Conservation (phyloP, 2,888 invertebrate genomes). For the Stenolophus ochropezus region DNA sequence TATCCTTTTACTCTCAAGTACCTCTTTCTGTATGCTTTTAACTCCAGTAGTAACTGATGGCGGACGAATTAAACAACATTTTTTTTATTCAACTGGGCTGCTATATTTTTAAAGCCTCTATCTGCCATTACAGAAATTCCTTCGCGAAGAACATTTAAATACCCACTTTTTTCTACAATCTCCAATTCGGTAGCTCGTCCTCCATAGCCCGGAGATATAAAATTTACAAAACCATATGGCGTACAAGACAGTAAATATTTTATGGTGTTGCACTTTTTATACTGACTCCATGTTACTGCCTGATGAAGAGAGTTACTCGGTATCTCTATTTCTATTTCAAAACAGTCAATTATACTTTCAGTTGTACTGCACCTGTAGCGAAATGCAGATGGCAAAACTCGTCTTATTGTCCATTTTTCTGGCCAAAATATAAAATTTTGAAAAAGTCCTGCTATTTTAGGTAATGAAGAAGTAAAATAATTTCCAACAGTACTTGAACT, state of each 20-base stretch:
- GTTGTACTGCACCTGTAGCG: conserved; percentile 62
- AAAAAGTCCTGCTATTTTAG: not conserved
- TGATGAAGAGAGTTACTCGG: conserved; percentile 66
- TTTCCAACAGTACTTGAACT: not conserved
- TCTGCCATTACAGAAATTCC: conserved; percentile 58
- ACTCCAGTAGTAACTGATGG: conserved; percentile 52
- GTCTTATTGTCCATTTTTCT: conserved; percentile 43
- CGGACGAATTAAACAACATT: conserved; percentile 60
- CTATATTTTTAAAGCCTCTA: conserved; percentile 60
- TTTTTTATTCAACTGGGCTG: conserved; percentile 32
- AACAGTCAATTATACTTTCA: conserved; percentile 66
- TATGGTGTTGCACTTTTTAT: conserved; percentile 67
- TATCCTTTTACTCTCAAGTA: conserved; percentile 55
- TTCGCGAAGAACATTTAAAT: conserved; percentile 22
- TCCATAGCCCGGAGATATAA: conserved; percentile 68
- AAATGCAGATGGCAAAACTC: conserved; percentile 62
- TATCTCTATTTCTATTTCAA: conserved; percentile 67
- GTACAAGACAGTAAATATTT: conserved; percentile 66
- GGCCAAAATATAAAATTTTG: conserved; percentile 8
- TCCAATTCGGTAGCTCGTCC: conserved; percentile 60
- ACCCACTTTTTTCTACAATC: conserved; percentile 40
- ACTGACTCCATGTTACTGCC: conserved; percentile 66
- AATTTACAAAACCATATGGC: conserved; percentile 68
- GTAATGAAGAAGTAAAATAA: not conserved
- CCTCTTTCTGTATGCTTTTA: conserved; percentile 42